Conservation (phyloP, 37 sponge, comb jelly and placozoan species). For the Aphrocallistes beatrix region DNA sequence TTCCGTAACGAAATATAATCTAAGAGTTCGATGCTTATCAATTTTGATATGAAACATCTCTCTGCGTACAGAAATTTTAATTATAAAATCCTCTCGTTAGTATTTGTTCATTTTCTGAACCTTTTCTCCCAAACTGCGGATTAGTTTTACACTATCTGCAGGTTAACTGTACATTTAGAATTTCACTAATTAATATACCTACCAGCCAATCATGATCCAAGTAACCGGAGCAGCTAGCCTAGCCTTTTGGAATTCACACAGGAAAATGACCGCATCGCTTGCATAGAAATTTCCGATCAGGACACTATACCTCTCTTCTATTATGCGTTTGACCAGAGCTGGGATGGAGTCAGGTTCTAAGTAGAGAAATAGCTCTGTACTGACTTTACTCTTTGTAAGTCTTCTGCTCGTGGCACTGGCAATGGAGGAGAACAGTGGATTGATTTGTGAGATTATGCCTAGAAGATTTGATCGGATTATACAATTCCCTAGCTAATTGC, state of each 20-base stretch:
- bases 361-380: constrained; percentile 4
- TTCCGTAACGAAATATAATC: too few relatives aligned
- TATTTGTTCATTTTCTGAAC: too few relatives aligned
- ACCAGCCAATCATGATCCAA: not conserved
- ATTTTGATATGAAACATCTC: too few relatives aligned
- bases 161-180: too few relatives aligned
- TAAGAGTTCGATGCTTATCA: too few relatives aligned
- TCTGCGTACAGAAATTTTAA: too few relatives aligned
- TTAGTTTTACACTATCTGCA: too few relatives aligned
- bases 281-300: not conserved
- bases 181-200: too few relatives aligned
- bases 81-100: too few relatives aligned
- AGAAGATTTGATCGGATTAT: too few relatives aligned
- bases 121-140: too few relatives aligned
- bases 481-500: too few relatives aligned
- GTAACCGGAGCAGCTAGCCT: not conserved
- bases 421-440: not conserved
- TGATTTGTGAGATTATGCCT: not conserved
- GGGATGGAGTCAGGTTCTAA: not conserved
- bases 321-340: not conserved
- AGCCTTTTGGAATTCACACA: not conserved
- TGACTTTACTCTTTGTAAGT: not conserved
- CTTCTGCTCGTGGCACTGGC: not conserved
- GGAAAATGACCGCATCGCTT: not conserved
- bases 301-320: not conserved